Conservation (phyloP, 2,113 vertebrate species). For the Scatophagus argus region DNA sequence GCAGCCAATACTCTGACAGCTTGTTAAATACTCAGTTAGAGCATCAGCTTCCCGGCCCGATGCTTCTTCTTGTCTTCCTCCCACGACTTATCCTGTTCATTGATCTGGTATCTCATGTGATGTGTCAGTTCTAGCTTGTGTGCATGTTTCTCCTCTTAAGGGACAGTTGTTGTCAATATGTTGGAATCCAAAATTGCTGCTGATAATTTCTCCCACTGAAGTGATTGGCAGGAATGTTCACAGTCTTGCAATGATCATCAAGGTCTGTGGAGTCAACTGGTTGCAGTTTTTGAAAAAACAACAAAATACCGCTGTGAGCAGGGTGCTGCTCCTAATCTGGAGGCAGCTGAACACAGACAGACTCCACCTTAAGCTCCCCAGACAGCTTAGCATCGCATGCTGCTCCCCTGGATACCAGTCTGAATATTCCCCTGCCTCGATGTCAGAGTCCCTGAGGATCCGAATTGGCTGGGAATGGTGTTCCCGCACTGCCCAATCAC, state of each 20-base stretch:
- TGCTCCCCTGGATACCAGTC: conserved; percentile 42
- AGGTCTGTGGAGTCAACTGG: conserved; percentile 20
- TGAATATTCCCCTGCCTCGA: background rate
- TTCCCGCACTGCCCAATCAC: conserved; percentile 26
- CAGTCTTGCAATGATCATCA: background rate
- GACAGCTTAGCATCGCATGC: conserved; percentile 39
- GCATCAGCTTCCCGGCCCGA: conserved; percentile 21
- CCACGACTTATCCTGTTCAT: conserved; percentile 3
- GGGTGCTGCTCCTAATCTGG: conserved; percentile 6
- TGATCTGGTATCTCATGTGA: conserved; percentile 33
- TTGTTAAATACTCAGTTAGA: conserved; percentile 65
- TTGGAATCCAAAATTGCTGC: conserved; percentile 4
- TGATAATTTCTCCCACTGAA: background rate
- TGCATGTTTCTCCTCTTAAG: background rate
- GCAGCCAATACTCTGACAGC: conserved; percentile 61
- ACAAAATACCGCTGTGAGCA: background rate
- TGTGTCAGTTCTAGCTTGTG: conserved; percentile 2
- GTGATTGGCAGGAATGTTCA: background rate
- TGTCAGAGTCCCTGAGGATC: conserved; percentile 29
- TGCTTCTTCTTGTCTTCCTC: conserved; percentile 24
- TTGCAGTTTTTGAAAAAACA: background rate
- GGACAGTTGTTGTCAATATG: conserved; percentile 14
- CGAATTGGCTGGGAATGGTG: conserved; percentile 18
- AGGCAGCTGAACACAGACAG: conserved; percentile 23
- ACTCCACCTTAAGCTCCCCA: conserved; percentile 40